Base-by-base conservation (phyloP, 2,888 invertebrate species). In the Drosophila limbata region DNA sequence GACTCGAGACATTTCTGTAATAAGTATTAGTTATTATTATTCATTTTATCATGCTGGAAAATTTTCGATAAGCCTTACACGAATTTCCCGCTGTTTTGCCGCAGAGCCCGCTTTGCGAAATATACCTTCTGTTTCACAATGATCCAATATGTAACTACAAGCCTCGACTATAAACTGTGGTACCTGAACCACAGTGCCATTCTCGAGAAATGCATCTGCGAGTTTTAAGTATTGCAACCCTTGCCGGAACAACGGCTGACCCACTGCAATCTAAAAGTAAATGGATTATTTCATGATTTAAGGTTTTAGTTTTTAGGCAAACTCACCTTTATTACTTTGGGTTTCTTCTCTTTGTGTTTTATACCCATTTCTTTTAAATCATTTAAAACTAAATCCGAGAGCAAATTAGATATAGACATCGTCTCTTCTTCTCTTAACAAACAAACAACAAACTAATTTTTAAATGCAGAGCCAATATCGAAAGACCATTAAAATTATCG, bases 61-160 rank as follows among this genome's bases (percentile, higher is more conserved):
- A 19, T 17, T 17, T 31, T 13, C 13, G 15, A 11, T 40, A 10
- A 4, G n/a, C 5, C 62, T 62, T 91, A 96, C 96, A 93, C 95
- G 95, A 21, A 98, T 94, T 92, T 97, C 97, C 89, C 95, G 96
- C 92, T 97, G 97, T 70, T 97, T 94, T 39, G 95, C 94, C 82
- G 96, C 95, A 1, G 97, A 97, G 13, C 98, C 98, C 51, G 97
- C 97, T 93, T 97, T 98, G 8, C 98, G 94, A 91, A 98, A 98
- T 51, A 98, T 93, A 0, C 98, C 98, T 91, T 98, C 98, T 19
- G 95, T 95, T 61, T 94, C 94, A 31, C 96, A 94, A 92, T 96
- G 94, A 47, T 94, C 93, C 73, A 95, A 93, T 55, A 97, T 94
- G 83, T 94, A 95, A 57, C 94, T 93, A 81, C 96, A 95, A 88